A percentile compares a stretch with the other conserved stretches of the same genome.
phyloP scores from a whole-genome alignment of 2,113 vertebrate genomes.

The Zeus faber region DNA sequence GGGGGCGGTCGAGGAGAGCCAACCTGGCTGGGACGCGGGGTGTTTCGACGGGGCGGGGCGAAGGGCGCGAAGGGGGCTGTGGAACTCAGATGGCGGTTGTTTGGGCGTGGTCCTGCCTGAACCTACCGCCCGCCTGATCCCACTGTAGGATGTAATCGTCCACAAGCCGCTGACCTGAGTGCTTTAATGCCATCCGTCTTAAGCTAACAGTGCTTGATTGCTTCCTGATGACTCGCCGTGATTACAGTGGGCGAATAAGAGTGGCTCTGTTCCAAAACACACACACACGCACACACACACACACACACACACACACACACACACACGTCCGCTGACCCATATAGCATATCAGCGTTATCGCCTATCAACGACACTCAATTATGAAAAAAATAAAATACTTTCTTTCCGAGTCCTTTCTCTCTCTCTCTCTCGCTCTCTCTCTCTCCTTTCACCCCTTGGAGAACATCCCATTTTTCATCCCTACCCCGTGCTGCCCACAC shows the following conservation, averaged over 20 bases:
- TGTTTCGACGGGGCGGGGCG: no score
- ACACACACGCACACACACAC: background rate
- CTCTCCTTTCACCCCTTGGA: no score
- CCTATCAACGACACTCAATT: no score
- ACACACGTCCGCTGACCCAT: background rate
- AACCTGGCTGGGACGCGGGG: no score
- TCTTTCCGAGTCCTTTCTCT: no score
- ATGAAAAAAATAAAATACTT: no score
- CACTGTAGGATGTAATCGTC: slow-evolving; percentile 39
- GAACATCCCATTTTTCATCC: no score
- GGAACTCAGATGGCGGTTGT: background rate
- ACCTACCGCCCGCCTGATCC: slow-evolving; percentile 25
- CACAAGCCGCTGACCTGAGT: slow-evolving; percentile 50
- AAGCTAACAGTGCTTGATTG: slow-evolving; percentile 43
- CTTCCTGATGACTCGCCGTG: slow-evolving; percentile 34
- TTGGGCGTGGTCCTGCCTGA: slow-evolving; percentile 7
- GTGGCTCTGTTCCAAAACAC: slow-evolving; percentile 13
- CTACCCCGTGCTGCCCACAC: no score
- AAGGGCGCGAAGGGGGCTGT: no score
- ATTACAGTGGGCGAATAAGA: slow-evolving; percentile 29
- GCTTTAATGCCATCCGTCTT: slow-evolving; percentile 49
- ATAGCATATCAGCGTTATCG: no score
- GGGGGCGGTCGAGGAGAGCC: background rate
- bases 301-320: background rate
- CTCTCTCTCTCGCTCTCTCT: no score